These are phyloP conservation scores for Tenodera sinensis DNA, from an alignment of 2,888 invertebrate genomes.

Conservation along the genomic window DNA sequence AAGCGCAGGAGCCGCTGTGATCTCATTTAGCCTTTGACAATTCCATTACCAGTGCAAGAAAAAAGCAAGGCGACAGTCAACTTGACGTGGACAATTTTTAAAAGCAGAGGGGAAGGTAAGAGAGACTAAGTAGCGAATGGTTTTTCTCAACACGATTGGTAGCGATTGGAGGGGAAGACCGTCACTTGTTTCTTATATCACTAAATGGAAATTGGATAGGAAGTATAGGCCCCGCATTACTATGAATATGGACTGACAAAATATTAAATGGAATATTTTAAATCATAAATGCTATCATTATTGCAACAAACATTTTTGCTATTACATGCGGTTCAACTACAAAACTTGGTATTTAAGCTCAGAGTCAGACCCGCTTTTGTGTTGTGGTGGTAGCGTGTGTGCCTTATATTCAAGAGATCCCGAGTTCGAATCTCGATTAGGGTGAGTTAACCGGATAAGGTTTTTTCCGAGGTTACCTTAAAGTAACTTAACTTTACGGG, in stretches of 20 bases:
- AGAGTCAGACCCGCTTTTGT: no score
- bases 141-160: not conserved
- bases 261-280: no score
- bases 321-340: no score
- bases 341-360: no score
- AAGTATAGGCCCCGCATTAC: not conserved
- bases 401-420: no score
- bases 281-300: no score
- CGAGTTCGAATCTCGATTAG: no score
- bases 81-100: not conserved
- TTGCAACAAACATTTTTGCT: no score
- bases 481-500: no score
- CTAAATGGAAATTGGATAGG: not conserved
- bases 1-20: not conserved
- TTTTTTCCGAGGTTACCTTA: no score
- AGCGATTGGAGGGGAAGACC: not conserved
- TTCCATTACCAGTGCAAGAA: not conserved
- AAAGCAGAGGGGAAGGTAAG: not conserved
- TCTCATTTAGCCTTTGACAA: not conserved
- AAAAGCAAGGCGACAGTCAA: not conserved
- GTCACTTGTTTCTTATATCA: not conserved
- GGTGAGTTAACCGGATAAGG: no score
- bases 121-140: not conserved
- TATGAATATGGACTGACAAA: not conserved
- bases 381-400: no score